These are phyloP conservation scores for Carcina quercana DNA, from an alignment of 2,888 invertebrate species.

Conservation along the genomic window DNA sequence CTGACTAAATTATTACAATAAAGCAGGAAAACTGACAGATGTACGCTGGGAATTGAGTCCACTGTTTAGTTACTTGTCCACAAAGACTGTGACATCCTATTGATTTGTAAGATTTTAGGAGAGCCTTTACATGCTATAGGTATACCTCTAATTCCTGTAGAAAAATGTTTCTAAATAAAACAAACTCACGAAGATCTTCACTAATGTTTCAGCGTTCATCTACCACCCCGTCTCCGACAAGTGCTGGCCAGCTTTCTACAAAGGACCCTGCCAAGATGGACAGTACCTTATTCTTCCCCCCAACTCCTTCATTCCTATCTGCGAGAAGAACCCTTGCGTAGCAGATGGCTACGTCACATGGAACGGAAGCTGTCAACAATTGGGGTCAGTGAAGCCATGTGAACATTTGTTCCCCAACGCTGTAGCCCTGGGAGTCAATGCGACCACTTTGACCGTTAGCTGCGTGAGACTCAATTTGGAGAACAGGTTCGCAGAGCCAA, in stretches of 20 bases:
- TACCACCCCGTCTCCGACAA: constrained; percentile 76
- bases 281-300: constrained; percentile 72
- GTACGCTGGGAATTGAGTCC: no score
- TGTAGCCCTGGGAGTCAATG: constrained; percentile 74
- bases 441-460: constrained; percentile 70
- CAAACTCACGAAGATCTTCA: no score
- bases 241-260: constrained; percentile 77
- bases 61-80: no score
- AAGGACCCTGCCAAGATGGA: constrained; percentile 76
- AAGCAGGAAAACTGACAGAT: no score
- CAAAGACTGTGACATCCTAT: no score
- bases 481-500: constrained; percentile 34
- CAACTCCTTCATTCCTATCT: constrained; percentile 71
- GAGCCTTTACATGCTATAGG: no score
- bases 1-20: no score
- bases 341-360: constrained; percentile 61
- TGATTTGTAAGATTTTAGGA: no score
- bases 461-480: constrained; percentile 59
- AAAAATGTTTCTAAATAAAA: no score
- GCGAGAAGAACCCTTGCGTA: constrained; percentile 76
- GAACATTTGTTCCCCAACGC: constrained; percentile 30
- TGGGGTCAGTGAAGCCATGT: constrained; percentile 57
- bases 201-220: constrained; percentile 59
- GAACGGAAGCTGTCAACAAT: constrained; percentile 59
- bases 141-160: no score